These are phyloP conservation scores for Ivindomyrus marchei DNA, from an alignment of 2,113 vertebrate genomes.

Conservation along the genomic window DNA sequence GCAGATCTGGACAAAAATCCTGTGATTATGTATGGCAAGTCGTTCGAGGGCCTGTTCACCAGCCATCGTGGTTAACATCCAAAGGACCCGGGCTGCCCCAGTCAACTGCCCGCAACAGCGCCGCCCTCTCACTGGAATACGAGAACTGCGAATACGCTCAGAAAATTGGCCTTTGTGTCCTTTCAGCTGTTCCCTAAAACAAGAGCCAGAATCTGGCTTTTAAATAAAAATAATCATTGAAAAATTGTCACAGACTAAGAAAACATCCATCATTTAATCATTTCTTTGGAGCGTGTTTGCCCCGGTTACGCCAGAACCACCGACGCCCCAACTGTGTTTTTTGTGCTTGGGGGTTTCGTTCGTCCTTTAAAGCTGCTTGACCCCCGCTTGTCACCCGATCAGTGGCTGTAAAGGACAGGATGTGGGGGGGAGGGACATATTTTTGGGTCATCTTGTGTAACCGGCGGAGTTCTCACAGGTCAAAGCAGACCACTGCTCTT, in stretches of 20 bases:
- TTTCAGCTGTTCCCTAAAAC: neutral
- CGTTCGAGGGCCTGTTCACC: neutral
- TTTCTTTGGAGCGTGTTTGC: neutral
- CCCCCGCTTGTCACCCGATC: neutral
- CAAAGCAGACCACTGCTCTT: neutral
- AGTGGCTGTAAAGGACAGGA: neutral
- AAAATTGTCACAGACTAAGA: neutral
- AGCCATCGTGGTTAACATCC: neutral
- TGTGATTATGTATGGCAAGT: neutral
- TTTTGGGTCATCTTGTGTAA: neutral
- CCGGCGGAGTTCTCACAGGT: neutral
- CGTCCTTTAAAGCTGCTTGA: neutral
- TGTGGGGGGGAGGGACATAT: neutral
- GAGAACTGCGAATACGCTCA: neutral
- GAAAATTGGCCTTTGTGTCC: neutral
- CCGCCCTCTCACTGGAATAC: neutral
- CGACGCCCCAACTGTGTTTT: neutral
- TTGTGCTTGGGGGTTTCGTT: neutral
- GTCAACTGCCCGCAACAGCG: neutral
- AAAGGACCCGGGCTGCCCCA: neutral
- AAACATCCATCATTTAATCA: neutral
- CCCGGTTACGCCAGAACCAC: neutral
- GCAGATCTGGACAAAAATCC: neutral
- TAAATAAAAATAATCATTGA: neutral
- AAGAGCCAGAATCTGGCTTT: neutral